Evolutionary conservation across 2,797 vertebrate genomes (phyloP), one percentile per base, ranked within the genome.

Genomic region (Sebastolobus alascanus): DNA sequence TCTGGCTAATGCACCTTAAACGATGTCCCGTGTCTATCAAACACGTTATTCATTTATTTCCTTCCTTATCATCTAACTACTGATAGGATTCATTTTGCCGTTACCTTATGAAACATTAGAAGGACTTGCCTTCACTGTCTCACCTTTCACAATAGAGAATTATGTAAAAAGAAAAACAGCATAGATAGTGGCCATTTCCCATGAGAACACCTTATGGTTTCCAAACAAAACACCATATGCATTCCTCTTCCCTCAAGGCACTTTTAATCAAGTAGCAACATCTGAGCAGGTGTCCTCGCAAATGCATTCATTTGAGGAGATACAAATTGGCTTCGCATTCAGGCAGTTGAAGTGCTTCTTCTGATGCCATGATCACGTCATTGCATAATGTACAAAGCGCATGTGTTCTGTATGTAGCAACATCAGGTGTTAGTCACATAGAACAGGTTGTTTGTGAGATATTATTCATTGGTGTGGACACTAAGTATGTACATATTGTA

Each of bases 101-200:
- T 58, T 79, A 86, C 63, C 77, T 89, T 72, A 81, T 73, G 14
- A 82, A 85, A 88, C 84, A 83, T 88, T 84, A 80, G 50, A 82
- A 85, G 77, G 76, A 86, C 73, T 84, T 72, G 89, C 87, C 81
- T 86, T 86, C 89, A 84, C 76, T 35, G 80, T 80, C 67, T 61
- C 79, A 58, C 74, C 37, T 72, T 74, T 86, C 87, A 67, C 87
- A 68, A 69, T 13, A 71, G 88, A 81, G 84, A 78, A 73, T 54
- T 87, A 83, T 14, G 20, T 72, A 27, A 54, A 59, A 66, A n/a
- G 58, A 66, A n/a, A 43, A 69, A 79, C 13, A 50, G 46, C 46
- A 20, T 50, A 66, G 61, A 68, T 55, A 58, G 52, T 73, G 84
- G 78, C 60, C 77, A 46, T 83, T 29, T 89, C 90, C 88, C 83